Base-by-base conservation (phyloP, 2,888 invertebrate species). In the Orthosia incerta region DNA sequence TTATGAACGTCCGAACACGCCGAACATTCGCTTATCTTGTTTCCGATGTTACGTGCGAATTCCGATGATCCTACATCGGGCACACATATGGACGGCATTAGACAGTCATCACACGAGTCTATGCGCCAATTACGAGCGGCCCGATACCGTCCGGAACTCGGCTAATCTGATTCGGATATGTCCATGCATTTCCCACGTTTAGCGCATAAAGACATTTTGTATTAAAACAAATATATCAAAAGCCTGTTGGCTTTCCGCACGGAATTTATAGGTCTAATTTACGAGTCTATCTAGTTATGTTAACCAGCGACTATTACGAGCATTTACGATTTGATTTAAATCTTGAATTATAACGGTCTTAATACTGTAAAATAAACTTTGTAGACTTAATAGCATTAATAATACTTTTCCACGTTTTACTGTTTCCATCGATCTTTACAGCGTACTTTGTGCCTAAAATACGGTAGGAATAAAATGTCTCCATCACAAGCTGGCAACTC, bases 401-500 rank as follows among this genome's bases (percentile, higher is more conserved):
- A 60, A 59, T 26, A 51, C 57, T 39, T 26, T 20, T 26, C 15
- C 5, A 11, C 2, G 15, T 46, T 0, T 53, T 45, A 66, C 26
- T 71, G 45, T 76, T 69, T 64, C 20, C 60, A 55, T 78, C 71
- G 64, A 69, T 67, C 13, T 73, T 79, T 77, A 75, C 60, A 64
- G 65, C 67, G 51, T 71, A 79, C 64, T 76, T 65, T 23, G 23
- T 31, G 26, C 26, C 53, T 74, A 62, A 83, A 83, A 79, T 83
- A 81, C 65, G 50, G 66, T 57, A 61, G 50, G 39, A 72, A 77
- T 81, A 81, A 80, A 85, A 81, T 65, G 53, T 71, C 74, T 69
- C 51, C 77, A 65, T 81, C 59, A 71, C 71, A 67, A 59, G 60
- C 26, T 46, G 26, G n/a, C 57, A 71, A 65, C 62, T 50, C 63